These are phyloP conservation scores for Eupithecia exiguata DNA, from an alignment of 2,888 invertebrate species.

Conservation along the genomic window DNA sequence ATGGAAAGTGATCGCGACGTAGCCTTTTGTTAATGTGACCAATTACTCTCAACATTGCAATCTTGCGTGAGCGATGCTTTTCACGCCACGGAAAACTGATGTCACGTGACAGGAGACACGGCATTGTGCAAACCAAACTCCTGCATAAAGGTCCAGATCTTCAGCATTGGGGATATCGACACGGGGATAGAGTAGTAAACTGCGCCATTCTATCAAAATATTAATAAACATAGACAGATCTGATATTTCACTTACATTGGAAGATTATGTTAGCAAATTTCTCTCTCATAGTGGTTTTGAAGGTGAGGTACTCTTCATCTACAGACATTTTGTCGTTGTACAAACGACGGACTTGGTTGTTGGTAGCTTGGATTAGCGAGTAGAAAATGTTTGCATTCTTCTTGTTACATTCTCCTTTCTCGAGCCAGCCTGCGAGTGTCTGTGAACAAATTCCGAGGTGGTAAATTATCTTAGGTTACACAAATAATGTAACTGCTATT, in stretches of 20 bases:
- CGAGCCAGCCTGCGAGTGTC: slow-evolving; percentile 94
- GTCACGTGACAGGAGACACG: neutral
- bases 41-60: neutral
- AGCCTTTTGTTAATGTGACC: neutral
- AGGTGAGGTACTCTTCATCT: slow-evolving; percentile 92
- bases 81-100: neutral
- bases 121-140: neutral
- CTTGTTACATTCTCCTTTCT: slow-evolving; percentile 95
- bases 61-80: neutral
- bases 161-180: neutral
- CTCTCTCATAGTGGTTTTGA: slow-evolving; percentile 90
- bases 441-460: slow-evolving; percentile 55
- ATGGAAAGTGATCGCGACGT: neutral
- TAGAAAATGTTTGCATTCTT: slow-evolving; percentile 95
- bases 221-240: neutral
- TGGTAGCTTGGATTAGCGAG: slow-evolving; percentile 96
- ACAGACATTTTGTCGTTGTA: slow-evolving; percentile 92
- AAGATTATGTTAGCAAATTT: slow-evolving; percentile 92
- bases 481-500: neutral
- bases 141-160: neutral
- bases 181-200: neutral
- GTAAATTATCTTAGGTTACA: neutral
- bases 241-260: slow-evolving; percentile 91
- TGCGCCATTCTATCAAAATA: neutral
- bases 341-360: slow-evolving; percentile 94